Conservation (phyloP, 2,888 invertebrate genomes). For the Notodonta ziczac region DNA sequence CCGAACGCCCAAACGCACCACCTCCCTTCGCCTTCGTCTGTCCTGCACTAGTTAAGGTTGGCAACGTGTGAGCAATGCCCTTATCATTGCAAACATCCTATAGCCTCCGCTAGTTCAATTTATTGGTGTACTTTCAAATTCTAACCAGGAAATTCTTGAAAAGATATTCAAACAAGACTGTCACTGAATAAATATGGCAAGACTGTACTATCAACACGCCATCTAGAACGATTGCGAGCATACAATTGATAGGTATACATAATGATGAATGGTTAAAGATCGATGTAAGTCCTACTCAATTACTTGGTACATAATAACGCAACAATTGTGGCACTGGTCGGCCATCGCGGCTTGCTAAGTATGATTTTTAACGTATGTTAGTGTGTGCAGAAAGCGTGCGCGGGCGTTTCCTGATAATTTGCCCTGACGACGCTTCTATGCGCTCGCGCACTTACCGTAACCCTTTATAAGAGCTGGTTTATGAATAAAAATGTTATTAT, state of each 20-base stretch:
- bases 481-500: conserved; percentile 50
- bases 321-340: conserved; percentile 48
- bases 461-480: conserved; percentile 53
- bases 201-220: conserved; percentile 28
- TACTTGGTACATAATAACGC: conserved; percentile 42
- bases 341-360: conserved; percentile 62
- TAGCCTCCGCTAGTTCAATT: too few relatives aligned
- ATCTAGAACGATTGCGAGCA: conserved; percentile 33
- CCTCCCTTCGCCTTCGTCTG: too few relatives aligned
- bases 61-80: too few relatives aligned
- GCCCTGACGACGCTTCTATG: conserved; percentile 58
- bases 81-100: too few relatives aligned
- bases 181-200: conserved; percentile 9
- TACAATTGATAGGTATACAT: conserved; percentile 33
- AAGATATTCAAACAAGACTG: too few relatives aligned
- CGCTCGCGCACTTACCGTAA: conserved; percentile 61
- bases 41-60: too few relatives aligned
- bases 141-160: too few relatives aligned
- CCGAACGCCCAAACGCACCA: too few relatives aligned
- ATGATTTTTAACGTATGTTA: conserved; percentile 70
- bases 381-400: conserved; percentile 81
- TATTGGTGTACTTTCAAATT: too few relatives aligned
- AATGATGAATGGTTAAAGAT: conserved; percentile 41
- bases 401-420: conserved; percentile 74
- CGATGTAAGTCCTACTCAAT: conserved; percentile 44